phyloP scores from a whole-genome alignment of 2,888 invertebrate genomes.

The Aromia moschata region DNA sequence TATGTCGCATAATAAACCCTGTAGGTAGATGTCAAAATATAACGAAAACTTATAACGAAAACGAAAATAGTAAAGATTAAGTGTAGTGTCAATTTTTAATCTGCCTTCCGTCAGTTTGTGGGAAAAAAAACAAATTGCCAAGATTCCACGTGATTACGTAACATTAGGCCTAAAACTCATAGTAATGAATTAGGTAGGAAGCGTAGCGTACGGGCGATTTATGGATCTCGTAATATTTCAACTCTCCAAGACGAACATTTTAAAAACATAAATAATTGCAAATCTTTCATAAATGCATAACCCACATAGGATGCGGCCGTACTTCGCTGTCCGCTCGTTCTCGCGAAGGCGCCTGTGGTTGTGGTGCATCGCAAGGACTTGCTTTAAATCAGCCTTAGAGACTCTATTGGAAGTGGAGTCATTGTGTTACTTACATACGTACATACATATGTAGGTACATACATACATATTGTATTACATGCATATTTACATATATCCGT shows the following conservation, averaged over 20 bases:
- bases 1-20: too few relatives aligned
- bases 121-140: not conserved
- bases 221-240: conserved; percentile 15
- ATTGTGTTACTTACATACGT: not conserved
- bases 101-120: too few relatives aligned
- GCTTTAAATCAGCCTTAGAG: not conserved
- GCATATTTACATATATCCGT: too few relatives aligned
- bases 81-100: too few relatives aligned
- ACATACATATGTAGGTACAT: not conserved
- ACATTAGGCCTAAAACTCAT: not conserved
- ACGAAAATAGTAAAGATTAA: too few relatives aligned
- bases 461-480: not conserved
- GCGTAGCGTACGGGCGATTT: conserved; percentile 8
- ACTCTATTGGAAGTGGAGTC: not conserved
- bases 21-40: too few relatives aligned
- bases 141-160: not conserved
- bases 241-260: conserved; percentile 8
- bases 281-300: conserved; percentile 21
- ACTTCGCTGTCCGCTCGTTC: not conserved
- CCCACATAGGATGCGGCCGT: conserved; percentile 13
- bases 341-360: not conserved
- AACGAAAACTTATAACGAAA: too few relatives aligned
- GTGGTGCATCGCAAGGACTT: not conserved
- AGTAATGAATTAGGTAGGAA: not conserved
- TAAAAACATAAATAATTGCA: conserved; percentile 16